phyloP scores from a whole-genome alignment of 1,140 invertebrate species.

The Druon quercuslanigerum region DNA sequence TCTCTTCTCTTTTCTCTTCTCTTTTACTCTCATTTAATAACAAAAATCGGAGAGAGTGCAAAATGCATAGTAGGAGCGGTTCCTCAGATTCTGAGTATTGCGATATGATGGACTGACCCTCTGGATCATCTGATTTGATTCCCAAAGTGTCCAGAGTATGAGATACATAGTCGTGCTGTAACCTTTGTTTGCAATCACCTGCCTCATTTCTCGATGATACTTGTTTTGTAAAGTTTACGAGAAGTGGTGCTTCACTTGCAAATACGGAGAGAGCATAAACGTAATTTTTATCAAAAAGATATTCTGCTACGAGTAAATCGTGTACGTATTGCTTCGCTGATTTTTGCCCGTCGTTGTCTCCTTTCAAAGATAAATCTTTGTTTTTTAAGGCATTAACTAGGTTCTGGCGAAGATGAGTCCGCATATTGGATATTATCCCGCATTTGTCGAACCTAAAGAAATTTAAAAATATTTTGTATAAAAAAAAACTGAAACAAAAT shows the following conservation, averaged over 20 bases:
- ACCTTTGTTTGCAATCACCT: constrained; percentile 51
- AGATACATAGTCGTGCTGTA: constrained; percentile 67
- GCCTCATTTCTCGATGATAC: constrained; percentile 40
- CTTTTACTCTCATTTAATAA: constrained; percentile 4
- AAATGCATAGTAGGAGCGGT: constrained; percentile 66
- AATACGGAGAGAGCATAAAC: constrained; percentile 71
- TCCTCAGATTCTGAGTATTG: constrained; percentile 61
- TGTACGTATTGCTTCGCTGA: constrained; percentile 72
- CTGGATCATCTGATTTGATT: constrained; percentile 58
- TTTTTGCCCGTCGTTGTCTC: constrained; percentile 50
- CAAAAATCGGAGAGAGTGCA: constrained; percentile 59
- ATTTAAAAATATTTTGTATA: too few species aligned
- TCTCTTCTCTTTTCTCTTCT: neutral
- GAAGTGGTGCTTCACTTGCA: constrained; percentile 70
- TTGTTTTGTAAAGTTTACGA: constrained; percentile 67
- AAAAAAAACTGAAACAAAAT: too few species aligned
- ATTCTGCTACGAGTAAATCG: constrained; percentile 71
- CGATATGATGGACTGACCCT: constrained; percentile 63
- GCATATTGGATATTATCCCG: constrained; percentile 71
- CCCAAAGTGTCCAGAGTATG: constrained; percentile 70
- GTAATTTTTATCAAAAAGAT: constrained; percentile 70
- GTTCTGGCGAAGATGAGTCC: constrained; percentile 70
- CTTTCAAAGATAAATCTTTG: constrained; percentile 61
- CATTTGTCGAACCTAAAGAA: constrained; percentile 69
- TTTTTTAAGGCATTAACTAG: constrained; percentile 69